Evolutionary conservation across 2,888 invertebrate genomes (phyloP).

Genomic region (Platycheirus rosarum): DNA sequence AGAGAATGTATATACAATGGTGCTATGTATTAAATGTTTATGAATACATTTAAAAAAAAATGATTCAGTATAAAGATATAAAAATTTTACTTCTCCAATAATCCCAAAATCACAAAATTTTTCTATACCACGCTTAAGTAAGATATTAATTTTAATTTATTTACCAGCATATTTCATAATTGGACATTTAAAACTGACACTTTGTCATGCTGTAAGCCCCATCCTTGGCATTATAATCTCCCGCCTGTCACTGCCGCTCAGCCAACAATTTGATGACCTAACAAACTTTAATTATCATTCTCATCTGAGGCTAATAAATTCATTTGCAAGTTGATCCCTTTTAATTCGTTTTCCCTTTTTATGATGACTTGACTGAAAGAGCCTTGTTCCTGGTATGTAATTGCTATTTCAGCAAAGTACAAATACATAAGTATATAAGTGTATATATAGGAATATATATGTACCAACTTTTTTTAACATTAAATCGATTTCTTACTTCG

Average conservation of each 20-base stretch:
- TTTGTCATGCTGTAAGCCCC: background rate
- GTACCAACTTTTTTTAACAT: background rate
- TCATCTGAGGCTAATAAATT: constrained; percentile 46
- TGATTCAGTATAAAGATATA: too few species aligned
- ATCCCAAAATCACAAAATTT: background rate
- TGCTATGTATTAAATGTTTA: too few species aligned
- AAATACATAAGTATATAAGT: background rate
- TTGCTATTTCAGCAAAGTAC: background rate
- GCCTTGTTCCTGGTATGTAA: background rate
- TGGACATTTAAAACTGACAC: constrained; percentile 27
- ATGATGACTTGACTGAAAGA: constrained; percentile 5
- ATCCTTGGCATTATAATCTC: constrained; percentile 14
- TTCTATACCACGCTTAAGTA: background rate
- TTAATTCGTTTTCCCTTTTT: constrained; percentile 30
- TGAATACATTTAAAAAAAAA: too few species aligned
- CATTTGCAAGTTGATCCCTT: constrained; percentile 46
- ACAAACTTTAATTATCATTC: constrained; percentile 47
- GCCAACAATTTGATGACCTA: constrained; percentile 26
- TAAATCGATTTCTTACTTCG: background rate
- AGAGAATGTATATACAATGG: too few species aligned
- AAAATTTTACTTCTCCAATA: too few species aligned
- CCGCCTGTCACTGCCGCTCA: constrained; percentile 3
- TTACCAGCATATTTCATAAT: constrained; percentile 20
- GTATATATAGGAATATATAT: too few species aligned
- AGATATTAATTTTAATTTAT: constrained; percentile 15